Base-by-base conservation (phyloP, 2,888 invertebrate species). In the Thalpophila matura region DNA sequence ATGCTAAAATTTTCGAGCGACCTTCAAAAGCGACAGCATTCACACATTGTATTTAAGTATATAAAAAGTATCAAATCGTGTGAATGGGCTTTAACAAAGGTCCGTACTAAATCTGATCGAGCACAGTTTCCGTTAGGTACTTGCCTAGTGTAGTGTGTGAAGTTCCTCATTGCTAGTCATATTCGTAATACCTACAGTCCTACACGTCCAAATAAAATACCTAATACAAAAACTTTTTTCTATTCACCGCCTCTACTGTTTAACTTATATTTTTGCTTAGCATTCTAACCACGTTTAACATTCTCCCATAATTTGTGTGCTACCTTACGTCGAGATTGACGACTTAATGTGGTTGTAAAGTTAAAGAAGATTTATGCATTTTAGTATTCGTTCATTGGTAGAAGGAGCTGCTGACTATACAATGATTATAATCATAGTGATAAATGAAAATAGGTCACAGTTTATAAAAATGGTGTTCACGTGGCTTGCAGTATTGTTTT, bases 391-490 rank as follows among this genome's bases (percentile, higher is more conserved):
- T 45, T 37, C 16, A 22, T 55, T 61, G 14, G 7, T 29, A 42
- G 3, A 59, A 14, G 27, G n/a, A 38, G 27, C 31, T 53, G 24
- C 43, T 58, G 40, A 54, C 31, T 58, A 14, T 37, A 57, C 27
- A 45, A 31, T 26, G 47, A 74, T 67, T 67, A 60, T n/a, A n/a
- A n/a, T 43, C 60, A 62, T 67, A 61, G 54, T 37, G 12, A 61
- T 66, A 35, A 37, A 58, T 68, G 57, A 58, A 73, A 72, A 69
- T 78, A 10, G 80, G 80, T 77, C 72, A 54, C 22, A 45, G 46
- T 56, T 43, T 64, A 40, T 40, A 49, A 54, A 42, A 29, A 38
- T 40, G 45, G 22, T 2, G 20, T 20, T 77, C 81, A 79, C 77
- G 77, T 63, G 67, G 70, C 67, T 14, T n/a, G 16, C 22, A 56